Percentiles rank a stretch among this genome's conserved stretches.
Conservation (phyloP, 2,888 invertebrate genomes). For the Gortyna flavago region DNA sequence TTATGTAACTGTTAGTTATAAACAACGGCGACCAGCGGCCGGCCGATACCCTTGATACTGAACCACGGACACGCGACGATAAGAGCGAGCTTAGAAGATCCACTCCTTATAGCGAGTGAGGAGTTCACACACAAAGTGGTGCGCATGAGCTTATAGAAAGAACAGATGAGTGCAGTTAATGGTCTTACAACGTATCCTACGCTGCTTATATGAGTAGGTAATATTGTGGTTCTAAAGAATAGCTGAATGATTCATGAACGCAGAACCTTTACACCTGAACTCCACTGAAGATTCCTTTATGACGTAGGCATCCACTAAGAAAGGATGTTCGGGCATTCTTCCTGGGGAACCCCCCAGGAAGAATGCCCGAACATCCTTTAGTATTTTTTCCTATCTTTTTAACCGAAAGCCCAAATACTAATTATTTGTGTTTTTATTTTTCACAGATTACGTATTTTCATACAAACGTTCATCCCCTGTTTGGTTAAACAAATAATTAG, state of each 20-base stretch:
- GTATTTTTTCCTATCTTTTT: too few species aligned
- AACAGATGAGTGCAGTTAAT: not conserved
- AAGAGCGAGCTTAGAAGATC: conserved; percentile 40
- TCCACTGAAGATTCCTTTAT: not conserved
- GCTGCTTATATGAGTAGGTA: not conserved
- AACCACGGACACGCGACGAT: conserved; percentile 40
- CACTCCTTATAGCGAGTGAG: conserved; percentile 39
- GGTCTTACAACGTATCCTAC: not conserved
- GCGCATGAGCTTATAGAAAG: not conserved
- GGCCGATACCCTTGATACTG: conserved; percentile 64
- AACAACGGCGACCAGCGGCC: conserved; percentile 59
- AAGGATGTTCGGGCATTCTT: not conserved
- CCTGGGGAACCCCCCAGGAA: too few species aligned
- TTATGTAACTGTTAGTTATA: conserved; percentile 69
- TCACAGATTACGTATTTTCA: too few species aligned
- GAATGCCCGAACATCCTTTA: too few species aligned
- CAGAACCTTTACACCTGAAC: not conserved
- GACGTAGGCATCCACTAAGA: not conserved
- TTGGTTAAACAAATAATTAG: too few species aligned
- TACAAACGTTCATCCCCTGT: too few species aligned
- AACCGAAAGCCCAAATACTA: too few species aligned
- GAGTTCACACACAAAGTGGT: not conserved
- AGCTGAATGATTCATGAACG: not conserved
- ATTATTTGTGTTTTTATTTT: too few species aligned
- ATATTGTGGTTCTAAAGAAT: not conserved